Conservation (phyloP, 2,888 invertebrate species). For the Meghimatium bilineatum region DNA sequence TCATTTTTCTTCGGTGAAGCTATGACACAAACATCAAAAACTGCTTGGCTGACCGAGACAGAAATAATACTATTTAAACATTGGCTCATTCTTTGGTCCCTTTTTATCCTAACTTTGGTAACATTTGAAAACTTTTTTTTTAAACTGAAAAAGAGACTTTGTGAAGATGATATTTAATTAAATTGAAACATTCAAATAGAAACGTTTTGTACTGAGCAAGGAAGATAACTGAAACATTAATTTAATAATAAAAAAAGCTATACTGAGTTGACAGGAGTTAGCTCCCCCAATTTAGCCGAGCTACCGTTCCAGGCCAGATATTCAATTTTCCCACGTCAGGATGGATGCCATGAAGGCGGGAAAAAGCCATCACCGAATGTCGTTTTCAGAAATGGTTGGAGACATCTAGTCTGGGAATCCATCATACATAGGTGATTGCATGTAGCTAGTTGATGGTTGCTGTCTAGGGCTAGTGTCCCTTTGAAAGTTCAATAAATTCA, state of each 20-base stretch:
- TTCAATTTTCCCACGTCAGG: constrained; percentile 43
- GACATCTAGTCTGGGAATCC: constrained; percentile 36
- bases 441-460: constrained; percentile 17
- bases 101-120: too few relatives aligned
- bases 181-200: neutral
- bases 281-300: constrained; percentile 22
- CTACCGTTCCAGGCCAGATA: constrained; percentile 26
- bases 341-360: constrained; percentile 31
- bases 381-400: constrained; percentile 43
- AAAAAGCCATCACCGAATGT: constrained; percentile 39
- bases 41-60: too few relatives aligned
- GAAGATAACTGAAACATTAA: constrained; percentile 29
- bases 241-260: constrained; percentile 40
- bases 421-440: constrained; percentile 42
- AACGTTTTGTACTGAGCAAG: neutral
- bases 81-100: too few relatives aligned
- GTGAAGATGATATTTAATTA: neutral
- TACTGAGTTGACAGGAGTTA: constrained; percentile 30
- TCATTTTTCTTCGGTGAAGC: too few relatives aligned
- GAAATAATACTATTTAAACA: too few relatives aligned
- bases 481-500: constrained; percentile 40
- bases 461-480: constrained; percentile 9
- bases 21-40: too few relatives aligned
- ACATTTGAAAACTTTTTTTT: neutral
- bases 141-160: neutral